Percentiles rank a stretch among this genome's conserved stretches.
phyloP scores from a whole-genome alignment of 2,888 invertebrate species.

The Apodemia duryi region DNA sequence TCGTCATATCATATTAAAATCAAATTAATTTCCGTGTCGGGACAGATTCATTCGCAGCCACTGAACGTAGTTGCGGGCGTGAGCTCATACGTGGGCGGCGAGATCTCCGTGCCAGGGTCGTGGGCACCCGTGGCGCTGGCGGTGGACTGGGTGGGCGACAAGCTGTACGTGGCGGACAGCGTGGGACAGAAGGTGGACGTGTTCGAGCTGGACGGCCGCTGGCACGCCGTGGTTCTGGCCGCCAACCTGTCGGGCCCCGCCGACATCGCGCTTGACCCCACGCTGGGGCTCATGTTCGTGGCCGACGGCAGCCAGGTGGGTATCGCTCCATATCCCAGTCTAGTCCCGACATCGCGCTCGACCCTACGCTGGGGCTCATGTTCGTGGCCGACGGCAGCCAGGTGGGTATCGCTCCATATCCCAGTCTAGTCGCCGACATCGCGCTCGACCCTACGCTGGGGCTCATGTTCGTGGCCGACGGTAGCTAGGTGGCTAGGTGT shows the following conservation, averaged over 20 bases:
- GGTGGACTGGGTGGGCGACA: conserved; percentile 98
- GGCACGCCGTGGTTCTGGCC: conserved; percentile 94
- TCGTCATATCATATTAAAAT: too few species aligned
- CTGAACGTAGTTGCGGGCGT: conserved; percentile 65
- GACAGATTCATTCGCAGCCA: conserved; percentile 81
- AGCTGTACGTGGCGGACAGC: conserved; percentile 95
- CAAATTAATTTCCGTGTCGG: too few species aligned
- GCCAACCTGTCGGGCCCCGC: conserved; percentile 94
- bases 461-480: conserved; percentile 88
- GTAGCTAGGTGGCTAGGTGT: too few species aligned
- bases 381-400: conserved; percentile 92
- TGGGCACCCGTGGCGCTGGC: conserved; percentile 95
- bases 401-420: conserved; percentile 45
- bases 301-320: conserved; percentile 89
- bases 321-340: too few species aligned
- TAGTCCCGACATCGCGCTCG: conserved; percentile 95
- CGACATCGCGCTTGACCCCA: conserved; percentile 96
- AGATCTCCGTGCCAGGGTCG: conserved; percentile 88
- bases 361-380: conserved; percentile 93
- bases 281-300: conserved; percentile 91
- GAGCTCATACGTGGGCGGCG: conserved; percentile 72
- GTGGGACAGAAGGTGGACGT: conserved; percentile 95
- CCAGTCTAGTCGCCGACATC: conserved; percentile 81
- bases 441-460: conserved; percentile 96
- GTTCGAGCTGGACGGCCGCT: conserved; percentile 91